Evolutionary conservation across 2,888 invertebrate species (phyloP).

Genomic region (Drosophila gaucha): DNA sequence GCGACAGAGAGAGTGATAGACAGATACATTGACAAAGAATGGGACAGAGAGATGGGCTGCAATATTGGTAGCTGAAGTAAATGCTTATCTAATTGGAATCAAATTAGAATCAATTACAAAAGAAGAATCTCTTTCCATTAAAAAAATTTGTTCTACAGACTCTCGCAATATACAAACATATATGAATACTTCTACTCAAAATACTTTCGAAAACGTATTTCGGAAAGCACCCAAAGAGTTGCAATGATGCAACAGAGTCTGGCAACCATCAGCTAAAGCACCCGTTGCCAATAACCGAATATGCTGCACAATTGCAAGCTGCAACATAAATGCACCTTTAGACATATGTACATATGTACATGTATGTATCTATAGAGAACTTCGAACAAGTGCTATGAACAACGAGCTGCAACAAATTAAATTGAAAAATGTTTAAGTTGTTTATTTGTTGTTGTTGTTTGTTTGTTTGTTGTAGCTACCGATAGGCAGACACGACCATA

Average conservation of each 20-base stretch:
- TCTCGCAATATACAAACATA: too few relatives aligned
- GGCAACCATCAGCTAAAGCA: not conserved
- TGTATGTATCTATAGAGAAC: not conserved
- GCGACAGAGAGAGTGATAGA: too few relatives aligned
- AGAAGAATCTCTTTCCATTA: too few relatives aligned
- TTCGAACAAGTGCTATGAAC: slow-evolving; percentile 1
- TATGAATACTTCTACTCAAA: too few relatives aligned
- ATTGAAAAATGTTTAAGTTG: slow-evolving; percentile 56
- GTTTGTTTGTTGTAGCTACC: slow-evolving; percentile 47
- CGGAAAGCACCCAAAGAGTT: not conserved
- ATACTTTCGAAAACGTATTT: too few relatives aligned
- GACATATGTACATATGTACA: slow-evolving; percentile 1
- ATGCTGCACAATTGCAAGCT: not conserved
- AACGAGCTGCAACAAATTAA: slow-evolving; percentile 49
- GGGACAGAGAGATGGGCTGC: too few relatives aligned
- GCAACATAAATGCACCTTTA: not conserved
- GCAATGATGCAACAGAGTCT: slow-evolving; percentile 1
- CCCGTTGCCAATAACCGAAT: slow-evolving; percentile 4
- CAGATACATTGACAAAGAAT: too few relatives aligned
- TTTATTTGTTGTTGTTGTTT: slow-evolving; percentile 14
- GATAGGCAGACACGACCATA: slow-evolving; percentile 55
- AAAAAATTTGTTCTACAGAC: too few relatives aligned
- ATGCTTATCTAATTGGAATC: too few relatives aligned
- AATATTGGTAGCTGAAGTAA: too few relatives aligned
- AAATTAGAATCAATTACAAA: too few relatives aligned